Evolutionary conservation across 2,797 vertebrate genomes (phyloP), one percentile per base, ranked within the genome.

Genomic region (Neosilurus mollespiculum): DNA sequence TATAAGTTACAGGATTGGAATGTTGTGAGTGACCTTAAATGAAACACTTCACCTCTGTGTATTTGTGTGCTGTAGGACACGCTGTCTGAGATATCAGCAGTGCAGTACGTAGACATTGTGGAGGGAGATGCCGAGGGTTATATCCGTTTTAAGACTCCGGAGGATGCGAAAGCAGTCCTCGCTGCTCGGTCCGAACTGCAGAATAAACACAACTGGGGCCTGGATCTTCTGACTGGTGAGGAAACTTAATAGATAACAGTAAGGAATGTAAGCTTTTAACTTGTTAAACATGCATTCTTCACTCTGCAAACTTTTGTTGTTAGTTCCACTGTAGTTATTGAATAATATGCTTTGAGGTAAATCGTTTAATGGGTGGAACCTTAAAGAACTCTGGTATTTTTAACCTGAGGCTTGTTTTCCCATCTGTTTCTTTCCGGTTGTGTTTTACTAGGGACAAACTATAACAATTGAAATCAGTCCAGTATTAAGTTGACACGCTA

Each of bases 121-220:
- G 96, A 98, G 18, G 97, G 97, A 82, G 98, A 99, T 78, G 92
- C 94, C 0, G 98, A 99, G 58, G 97, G 97, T 61, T 94, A 97
- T 10, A 90, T 95, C 76, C 96, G 98, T 18, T 96, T 98, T 78
- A 93, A 94, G 78, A 94, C 90, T 9, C 95, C 97, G 0, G 96
- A 96, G 83, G 96, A 95, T 16, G 96, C 97, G 0, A 94, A 93
- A 87, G 88, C 90, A 1, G 86, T 96, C 1, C 58, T 95, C 34
- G 90, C 90, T 0, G 93, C 89, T 0, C 58, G 89, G 58, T 86
- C 90, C 2, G 94, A 96, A 79, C 89, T 97, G 12, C 95, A 94
- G 86, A 96, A 92, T 78, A 96, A 96, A 86, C 94, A 96, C 89
- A 93, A 90, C 92, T 99, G 98, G 97, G 96, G 94, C 85, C 91